A percentile compares a stretch with the other conserved stretches of the same genome.
Conservation (phyloP, 2,113 vertebrate genomes). For the Entosphenus tridentatus region DNA sequence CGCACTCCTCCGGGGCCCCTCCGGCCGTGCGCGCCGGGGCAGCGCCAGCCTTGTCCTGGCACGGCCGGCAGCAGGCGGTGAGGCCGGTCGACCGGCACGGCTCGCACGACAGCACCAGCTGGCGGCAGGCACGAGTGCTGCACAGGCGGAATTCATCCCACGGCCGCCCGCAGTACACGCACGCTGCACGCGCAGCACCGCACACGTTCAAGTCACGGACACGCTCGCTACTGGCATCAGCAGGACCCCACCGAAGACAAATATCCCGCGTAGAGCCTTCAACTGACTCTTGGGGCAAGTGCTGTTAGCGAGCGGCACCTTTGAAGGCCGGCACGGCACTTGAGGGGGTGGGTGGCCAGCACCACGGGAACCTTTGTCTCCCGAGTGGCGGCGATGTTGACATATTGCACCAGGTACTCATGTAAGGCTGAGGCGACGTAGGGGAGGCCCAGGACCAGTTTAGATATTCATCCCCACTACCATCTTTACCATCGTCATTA, state of each 20-base stretch:
- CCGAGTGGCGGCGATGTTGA: no score
- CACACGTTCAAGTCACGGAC: background rate
- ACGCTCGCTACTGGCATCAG: background rate
- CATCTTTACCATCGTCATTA: no score
- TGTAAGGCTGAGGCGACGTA: no score
- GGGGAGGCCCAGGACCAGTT: no score
- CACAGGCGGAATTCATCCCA: conserved; percentile 82
- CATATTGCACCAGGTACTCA: no score
- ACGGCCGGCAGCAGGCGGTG: conserved; percentile 56
- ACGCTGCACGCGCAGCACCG: conserved; percentile 28
- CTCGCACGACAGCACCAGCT: conserved; percentile 57
- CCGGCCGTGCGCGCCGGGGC: background rate
- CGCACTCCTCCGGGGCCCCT: background rate
- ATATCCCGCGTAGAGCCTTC: background rate
- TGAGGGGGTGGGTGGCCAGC: background rate
- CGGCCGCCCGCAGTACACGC: conserved; percentile 45
- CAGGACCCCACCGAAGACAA: background rate
- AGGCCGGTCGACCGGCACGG: conserved; percentile 32
- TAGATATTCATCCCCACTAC: no score
- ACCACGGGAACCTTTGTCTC: background rate
- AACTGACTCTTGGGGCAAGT: background rate
- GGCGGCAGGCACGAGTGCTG: conserved; percentile 48
- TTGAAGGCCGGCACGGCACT: background rate
- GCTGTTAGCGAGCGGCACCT: background rate
- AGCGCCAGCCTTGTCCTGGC: conserved; percentile 40